Conservation (phyloP, 2,113 vertebrate species). For the Amazona vittata region DNA sequence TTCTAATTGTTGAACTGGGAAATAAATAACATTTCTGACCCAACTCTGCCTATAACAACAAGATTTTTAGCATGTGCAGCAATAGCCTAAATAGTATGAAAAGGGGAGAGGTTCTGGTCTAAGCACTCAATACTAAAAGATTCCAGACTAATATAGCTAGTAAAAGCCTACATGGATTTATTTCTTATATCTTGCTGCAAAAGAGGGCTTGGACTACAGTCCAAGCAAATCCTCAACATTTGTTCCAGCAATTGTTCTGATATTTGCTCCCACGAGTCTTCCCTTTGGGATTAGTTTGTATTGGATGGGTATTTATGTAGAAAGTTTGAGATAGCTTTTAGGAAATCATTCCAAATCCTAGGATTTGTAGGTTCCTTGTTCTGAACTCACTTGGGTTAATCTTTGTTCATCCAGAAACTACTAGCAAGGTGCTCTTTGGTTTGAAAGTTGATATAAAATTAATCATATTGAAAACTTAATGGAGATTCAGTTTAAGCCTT, state of each 20-base stretch:
- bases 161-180: background rate
- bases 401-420: background rate
- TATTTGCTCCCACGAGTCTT: background rate
- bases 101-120: background rate
- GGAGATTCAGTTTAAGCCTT: background rate
- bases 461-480: background rate
- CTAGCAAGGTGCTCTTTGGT: background rate
- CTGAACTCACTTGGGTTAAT: background rate
- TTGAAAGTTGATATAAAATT: background rate
- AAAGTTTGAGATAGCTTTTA: background rate
- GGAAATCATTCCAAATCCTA: background rate
- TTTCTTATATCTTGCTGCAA: background rate
- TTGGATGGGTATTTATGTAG: background rate
- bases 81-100: background rate
- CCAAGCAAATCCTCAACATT: background rate
- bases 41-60: background rate
- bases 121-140: background rate
- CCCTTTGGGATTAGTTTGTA: background rate
- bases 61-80: background rate
- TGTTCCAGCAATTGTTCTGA: background rate
- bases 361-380: background rate
- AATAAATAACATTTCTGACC: background rate
- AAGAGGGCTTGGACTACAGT: background rate
- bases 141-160: background rate
- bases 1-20: background rate